Evolutionary conservation across 2,113 vertebrate species (phyloP), one percentile per base, ranked within the genome.

Genomic region (Siniperca knerii): DNA sequence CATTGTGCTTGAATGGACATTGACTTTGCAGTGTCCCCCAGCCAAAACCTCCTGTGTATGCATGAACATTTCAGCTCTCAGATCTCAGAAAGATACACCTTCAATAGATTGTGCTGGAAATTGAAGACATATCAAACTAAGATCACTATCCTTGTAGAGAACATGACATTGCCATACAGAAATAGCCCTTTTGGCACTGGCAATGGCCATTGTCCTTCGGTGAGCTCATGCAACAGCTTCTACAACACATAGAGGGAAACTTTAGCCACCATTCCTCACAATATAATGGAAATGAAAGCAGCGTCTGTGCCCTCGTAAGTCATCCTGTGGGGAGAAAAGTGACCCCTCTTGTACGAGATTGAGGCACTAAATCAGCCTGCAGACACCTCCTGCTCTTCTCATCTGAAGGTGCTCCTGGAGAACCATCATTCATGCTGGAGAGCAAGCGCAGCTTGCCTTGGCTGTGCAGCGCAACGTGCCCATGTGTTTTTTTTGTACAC

Each of bases 301-400:
- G 58, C 5, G 35, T 37, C 81, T 42, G 13, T 82, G 76, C 78
- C 84, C 89, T 90, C 67, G 25, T 93, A 89, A 91, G 90, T 94
- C 92, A 90, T 89, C 74, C 55, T 11, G 65, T 13, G 23, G 79
- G 29, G 46, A 75, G 82, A 84, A 87, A 85, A 91, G 82, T 75
- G 87, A 89, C 91, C 86, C 74, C 83, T 83, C 58, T 84, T 83
- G 85, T 88, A 40, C 6, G 16, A 87, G 88, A 93, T 89, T 87
- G 89, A 89, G 89, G 77, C 35, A 23, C 85, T 91, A 94, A 94
- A 94, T 94, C 92, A 89, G 90, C 79, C 79, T 55, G 82, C 85
- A 76, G 90, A 80, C 61, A 71, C 75, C 65, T 74, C 67, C 82
- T 73, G 78, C 89, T 77, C 74, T 65, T 80, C 90, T 85, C 81